phyloP scores from a whole-genome alignment of 2,797 vertebrate species.

The Spea hammondii region DNA sequence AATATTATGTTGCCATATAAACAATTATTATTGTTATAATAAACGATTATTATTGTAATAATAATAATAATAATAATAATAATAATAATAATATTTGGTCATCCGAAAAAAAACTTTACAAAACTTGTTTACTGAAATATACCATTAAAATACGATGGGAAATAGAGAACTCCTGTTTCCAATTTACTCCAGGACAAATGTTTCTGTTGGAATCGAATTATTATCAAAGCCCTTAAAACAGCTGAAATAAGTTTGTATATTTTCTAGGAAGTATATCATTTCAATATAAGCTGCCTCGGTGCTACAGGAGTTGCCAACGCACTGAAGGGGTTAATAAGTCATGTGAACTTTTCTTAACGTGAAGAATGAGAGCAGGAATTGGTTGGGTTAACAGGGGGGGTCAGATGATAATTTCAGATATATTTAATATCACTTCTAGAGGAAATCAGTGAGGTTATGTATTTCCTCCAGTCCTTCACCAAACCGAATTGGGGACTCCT shows the following conservation, averaged over 20 bases:
- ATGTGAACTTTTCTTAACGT: slow-evolving; percentile 7
- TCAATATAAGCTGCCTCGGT: slow-evolving; percentile 8
- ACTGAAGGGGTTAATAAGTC: slow-evolving; percentile 39
- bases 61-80: too few species aligned
- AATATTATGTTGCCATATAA: too few species aligned
- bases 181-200: slow-evolving; percentile 48
- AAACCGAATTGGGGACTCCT: slow-evolving; percentile 32
- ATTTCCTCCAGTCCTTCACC: slow-evolving; percentile 15
- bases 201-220: slow-evolving; percentile 49
- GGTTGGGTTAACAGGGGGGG: slow-evolving; percentile 12
- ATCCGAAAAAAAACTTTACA: too few species aligned
- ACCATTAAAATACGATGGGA: neutral
- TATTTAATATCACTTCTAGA: slow-evolving; percentile 34
- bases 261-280: slow-evolving; percentile 48
- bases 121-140: too few species aligned
- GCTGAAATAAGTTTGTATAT: slow-evolving; percentile 52
- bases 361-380: slow-evolving; percentile 16
- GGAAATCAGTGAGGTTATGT: slow-evolving; percentile 6
- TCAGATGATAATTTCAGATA: slow-evolving; percentile 37
- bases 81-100: too few species aligned
- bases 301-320: slow-evolving; percentile 6
- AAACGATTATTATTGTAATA: too few species aligned
- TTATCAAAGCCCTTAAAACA: slow-evolving; percentile 49
- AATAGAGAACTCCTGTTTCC: slow-evolving; percentile 39
- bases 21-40: too few species aligned